Evolutionary conservation across 2,113 vertebrate species (phyloP), one percentile per base, ranked within the genome.

Genomic region (Sorex fumeus): DNA sequence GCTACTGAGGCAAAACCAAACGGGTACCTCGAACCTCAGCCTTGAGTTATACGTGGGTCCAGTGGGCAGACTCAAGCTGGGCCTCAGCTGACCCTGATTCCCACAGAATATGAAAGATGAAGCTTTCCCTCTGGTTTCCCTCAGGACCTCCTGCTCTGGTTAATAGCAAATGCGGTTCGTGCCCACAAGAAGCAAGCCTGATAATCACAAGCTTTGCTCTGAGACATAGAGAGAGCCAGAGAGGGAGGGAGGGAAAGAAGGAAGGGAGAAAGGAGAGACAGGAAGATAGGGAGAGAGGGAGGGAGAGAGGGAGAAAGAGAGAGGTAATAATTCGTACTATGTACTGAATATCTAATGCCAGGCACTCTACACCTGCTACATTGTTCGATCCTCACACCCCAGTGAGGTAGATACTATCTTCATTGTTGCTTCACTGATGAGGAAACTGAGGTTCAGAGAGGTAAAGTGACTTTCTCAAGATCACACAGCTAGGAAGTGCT

Each of bases 61-160:
- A 83, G 88, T 69, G 50, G 76, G 66, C 53, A 93, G 86, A 40
- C 76, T 91, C 23, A 13, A 94, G 70, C 85, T 90, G 82, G 90
- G 93, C 93, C 90, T 97, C 94, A 94, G 93, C 92, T 95, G 94
- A 96, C 92, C 88, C 94, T 93, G 83, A 94, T 95, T 96, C 92
- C 93, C 92, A 71, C 75, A 92, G 85, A 81, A 96, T 85, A 93
- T 91, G 84, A 84, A 66, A 95, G 81, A 92, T 90, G 84, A 91
- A 93, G 69, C 28, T 89, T 93, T 90, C 83, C 85, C 75, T 92
- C 87, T 82, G 84, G 62, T 87, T 77, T 93, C 90, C 78, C 90
- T 95, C 1, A 89, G 81, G 57, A 32, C 32, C 85, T 79, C 87
- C 79, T 85, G 82, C 66, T 87, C 90, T 94, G 82, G 43, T 87